A percentile compares a stretch with the other conserved stretches of the same genome.
Evolutionary conservation across 2,888 invertebrate genomes (phyloP).

Genomic region (Leucoptera coffeella): DNA sequence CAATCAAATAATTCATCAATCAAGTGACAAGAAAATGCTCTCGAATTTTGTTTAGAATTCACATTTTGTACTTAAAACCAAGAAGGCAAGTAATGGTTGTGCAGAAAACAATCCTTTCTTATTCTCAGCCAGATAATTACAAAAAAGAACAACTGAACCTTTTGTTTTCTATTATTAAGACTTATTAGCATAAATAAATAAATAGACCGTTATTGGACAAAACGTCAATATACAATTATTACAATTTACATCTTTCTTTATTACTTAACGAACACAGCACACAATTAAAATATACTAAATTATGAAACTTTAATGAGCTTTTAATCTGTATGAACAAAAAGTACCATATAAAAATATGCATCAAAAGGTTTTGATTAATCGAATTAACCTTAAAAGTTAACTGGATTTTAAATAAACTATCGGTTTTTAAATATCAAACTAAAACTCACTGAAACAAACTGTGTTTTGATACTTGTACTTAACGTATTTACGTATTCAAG

Average conservation of each 20-base stretch:
- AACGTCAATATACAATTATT: conserved; percentile 50
- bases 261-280: conserved; percentile 52
- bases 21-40: conserved; percentile 34
- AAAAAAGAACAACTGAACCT: conserved; percentile 9
- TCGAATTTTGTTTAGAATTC: conserved; percentile 4
- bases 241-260: conserved; percentile 51
- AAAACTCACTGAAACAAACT: too few species aligned
- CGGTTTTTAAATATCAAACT: too few species aligned
- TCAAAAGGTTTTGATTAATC: too few species aligned
- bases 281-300: conserved; percentile 32
- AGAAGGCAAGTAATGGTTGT: too few species aligned
- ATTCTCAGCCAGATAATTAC: conserved; percentile 41
- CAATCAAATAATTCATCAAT: conserved; percentile 26
- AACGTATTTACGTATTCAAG: too few species aligned
- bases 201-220: conserved; percentile 43
- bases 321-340: too few species aligned
- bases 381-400: too few species aligned
- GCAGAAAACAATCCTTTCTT: conserved; percentile 20
- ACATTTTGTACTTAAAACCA: conserved; percentile 8
- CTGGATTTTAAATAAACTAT: too few species aligned
- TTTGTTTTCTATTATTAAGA: conserved; percentile 26
- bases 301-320: too few species aligned
- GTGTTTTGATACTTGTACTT: too few species aligned
- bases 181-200: conserved; percentile 43
- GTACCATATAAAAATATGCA: too few species aligned